These are phyloP conservation scores for Rhynchophorus ferrugineus DNA, from an alignment of 1,140 invertebrate species.

Conservation along the genomic window DNA sequence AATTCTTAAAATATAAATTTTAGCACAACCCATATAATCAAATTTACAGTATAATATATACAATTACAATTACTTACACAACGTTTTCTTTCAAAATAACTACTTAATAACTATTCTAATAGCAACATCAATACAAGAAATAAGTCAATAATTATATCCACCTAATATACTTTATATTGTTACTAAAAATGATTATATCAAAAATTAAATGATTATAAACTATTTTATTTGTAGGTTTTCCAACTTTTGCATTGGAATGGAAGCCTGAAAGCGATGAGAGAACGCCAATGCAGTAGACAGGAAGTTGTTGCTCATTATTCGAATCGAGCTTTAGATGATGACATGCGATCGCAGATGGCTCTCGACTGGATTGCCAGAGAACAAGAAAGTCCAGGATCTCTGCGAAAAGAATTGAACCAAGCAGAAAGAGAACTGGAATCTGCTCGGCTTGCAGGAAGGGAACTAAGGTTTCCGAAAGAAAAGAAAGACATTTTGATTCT, in stretches of 20 bases:
- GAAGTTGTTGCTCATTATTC: slow-evolving; percentile 94
- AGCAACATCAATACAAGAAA: too few relatives aligned
- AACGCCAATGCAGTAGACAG: slow-evolving; percentile 88
- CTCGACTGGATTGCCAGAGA: slow-evolving; percentile 90
- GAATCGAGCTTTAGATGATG: slow-evolving; percentile 81
- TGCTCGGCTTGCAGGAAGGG: slow-evolving; percentile 81
- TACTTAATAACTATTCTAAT: too few relatives aligned
- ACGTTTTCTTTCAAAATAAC: too few relatives aligned
- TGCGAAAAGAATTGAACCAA: slow-evolving; percentile 70
- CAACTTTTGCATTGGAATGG: slow-evolving; percentile 95
- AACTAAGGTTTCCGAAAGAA: slow-evolving; percentile 89
- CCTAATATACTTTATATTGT: not conserved
- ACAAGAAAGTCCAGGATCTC: slow-evolving; percentile 70
- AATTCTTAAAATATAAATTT: too few relatives aligned
- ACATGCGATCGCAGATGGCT: slow-evolving; percentile 94
- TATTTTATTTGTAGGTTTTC: slow-evolving; percentile 51
- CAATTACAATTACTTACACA: too few relatives aligned
- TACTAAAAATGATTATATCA: not conserved
- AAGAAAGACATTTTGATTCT: slow-evolving; percentile 90
- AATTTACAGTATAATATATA: too few relatives aligned
- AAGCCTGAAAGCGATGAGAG: slow-evolving; percentile 83
- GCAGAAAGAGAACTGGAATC: slow-evolving; percentile 84
- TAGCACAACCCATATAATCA: too few relatives aligned
- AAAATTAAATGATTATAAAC: too few relatives aligned
- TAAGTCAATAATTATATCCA: too few relatives aligned